These are phyloP conservation scores for Mesoligia furuncula DNA, from an alignment of 2,888 invertebrate species.

Conservation along the genomic window DNA sequence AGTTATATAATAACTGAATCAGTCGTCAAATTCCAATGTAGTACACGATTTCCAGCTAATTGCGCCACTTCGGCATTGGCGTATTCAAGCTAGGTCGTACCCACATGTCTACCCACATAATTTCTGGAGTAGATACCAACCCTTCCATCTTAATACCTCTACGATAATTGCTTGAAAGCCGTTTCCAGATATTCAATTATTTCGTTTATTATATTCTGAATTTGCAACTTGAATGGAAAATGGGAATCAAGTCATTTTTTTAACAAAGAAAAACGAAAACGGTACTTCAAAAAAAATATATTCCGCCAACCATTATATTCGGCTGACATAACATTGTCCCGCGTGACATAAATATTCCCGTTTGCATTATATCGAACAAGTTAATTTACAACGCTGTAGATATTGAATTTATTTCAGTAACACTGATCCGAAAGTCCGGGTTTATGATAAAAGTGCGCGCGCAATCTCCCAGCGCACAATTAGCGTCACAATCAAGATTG, in stretches of 20 bases:
- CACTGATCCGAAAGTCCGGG: constrained; percentile 51
- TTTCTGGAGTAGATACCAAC: not conserved
- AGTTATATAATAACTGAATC: not conserved
- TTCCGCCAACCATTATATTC: constrained; percentile 34
- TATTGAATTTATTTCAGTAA: constrained; percentile 68
- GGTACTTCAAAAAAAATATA: constrained; percentile 18
- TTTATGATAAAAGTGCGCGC: constrained; percentile 57
- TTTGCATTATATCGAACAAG: constrained; percentile 72
- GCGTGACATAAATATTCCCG: constrained; percentile 65
- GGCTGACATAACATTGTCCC: constrained; percentile 51
- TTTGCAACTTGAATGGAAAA: constrained; percentile 10
- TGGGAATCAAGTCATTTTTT: not conserved
- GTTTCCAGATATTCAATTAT: constrained; percentile 14
- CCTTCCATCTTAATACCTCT: not conserved
- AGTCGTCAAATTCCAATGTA: constrained; percentile 13
- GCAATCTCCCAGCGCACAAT: constrained; percentile 73
- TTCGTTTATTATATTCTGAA: not conserved
- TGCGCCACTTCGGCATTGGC: not conserved
- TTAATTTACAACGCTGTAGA: constrained; percentile 71
- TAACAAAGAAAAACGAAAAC: constrained; percentile 11
- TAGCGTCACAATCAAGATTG: constrained; percentile 82
- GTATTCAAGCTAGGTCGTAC: not conserved
- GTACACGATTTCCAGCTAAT: constrained; percentile 17
- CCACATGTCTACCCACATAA: too few relatives aligned
- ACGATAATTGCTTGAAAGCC: constrained; percentile 19